phyloP scores from a whole-genome alignment of 2,888 invertebrate species.

The Xanthia togata region DNA sequence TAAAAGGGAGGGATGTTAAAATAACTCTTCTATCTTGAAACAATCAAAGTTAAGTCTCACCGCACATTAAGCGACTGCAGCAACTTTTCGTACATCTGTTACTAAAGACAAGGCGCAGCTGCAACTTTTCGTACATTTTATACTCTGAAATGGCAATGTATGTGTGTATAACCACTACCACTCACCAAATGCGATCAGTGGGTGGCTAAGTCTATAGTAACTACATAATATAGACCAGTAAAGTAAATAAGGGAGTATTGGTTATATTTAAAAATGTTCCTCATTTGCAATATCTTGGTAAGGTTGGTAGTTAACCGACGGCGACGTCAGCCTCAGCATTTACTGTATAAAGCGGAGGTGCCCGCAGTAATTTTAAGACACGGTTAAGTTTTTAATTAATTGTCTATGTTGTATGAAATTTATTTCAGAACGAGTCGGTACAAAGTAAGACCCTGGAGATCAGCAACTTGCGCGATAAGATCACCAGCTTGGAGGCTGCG shows the following conservation, averaged over 20 bases:
- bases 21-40: too few species aligned
- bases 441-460: constrained; percentile 94
- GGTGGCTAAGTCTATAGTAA: neutral
- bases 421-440: constrained; percentile 92
- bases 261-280: neutral
- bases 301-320: neutral
- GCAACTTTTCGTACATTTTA: neutral
- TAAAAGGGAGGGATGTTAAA: too few species aligned
- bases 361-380: neutral
- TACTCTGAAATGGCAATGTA: neutral
- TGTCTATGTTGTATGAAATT: neutral
- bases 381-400: neutral
- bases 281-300: neutral
- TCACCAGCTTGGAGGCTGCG: constrained; percentile 93
- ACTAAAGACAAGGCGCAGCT: neutral
- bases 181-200: neutral
- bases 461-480: constrained; percentile 93
- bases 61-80: neutral
- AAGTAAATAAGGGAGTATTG: neutral
- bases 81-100: too few species aligned
- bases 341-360: neutral
- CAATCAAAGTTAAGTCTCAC: neutral
- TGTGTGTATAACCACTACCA: neutral
- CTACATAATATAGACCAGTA: neutral
- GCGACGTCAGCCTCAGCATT: neutral